phyloP scores from a whole-genome alignment of 92 coral and sea anemone species.

The Actinernus sp. region DNA sequence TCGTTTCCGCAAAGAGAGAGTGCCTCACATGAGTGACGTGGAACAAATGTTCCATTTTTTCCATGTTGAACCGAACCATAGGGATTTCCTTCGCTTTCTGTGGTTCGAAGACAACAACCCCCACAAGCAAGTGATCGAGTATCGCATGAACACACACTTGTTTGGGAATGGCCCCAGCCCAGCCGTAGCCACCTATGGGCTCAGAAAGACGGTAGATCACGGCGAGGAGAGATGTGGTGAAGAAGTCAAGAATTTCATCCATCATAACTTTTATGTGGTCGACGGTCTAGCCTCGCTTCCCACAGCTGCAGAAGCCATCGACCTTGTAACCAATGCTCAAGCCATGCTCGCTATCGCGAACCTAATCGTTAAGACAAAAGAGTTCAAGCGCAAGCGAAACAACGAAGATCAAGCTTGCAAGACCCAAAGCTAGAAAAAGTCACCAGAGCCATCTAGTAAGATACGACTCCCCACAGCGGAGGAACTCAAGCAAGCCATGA shows the following conservation, averaged over 20 bases:
- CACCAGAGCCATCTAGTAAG: too few species aligned
- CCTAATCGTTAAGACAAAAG: slow-evolving; percentile 21
- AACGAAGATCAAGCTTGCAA: too few species aligned
- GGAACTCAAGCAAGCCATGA: slow-evolving; percentile 7
- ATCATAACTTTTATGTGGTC: slow-evolving; percentile 69
- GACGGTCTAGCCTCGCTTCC: slow-evolving; percentile 63
- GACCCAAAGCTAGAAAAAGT: slow-evolving; percentile 1
- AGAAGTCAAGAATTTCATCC: slow-evolving; percentile 35
- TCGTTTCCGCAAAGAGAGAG: not conserved
- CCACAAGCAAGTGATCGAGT: not conserved
- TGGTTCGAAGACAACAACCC: not conserved
- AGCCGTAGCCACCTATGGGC: not conserved
- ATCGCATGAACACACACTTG: not conserved
- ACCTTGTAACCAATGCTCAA: slow-evolving; percentile 54
- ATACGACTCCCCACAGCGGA: slow-evolving; percentile 3
- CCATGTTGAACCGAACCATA: not conserved
- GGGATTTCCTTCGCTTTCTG: not conserved
- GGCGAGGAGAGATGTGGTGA: slow-evolving; percentile 71
- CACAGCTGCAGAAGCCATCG: slow-evolving; percentile 43
- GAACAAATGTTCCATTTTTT: not conserved
- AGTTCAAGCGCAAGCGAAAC: slow-evolving; percentile 1
- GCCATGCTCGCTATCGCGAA: slow-evolving; percentile 42
- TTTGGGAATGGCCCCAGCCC: not conserved
- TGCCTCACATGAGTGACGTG: not conserved
- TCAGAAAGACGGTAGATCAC: slow-evolving; percentile 44